Base-by-base conservation (phyloP, 2,113 vertebrate genomes). In the Anseranas semipalmata region DNA sequence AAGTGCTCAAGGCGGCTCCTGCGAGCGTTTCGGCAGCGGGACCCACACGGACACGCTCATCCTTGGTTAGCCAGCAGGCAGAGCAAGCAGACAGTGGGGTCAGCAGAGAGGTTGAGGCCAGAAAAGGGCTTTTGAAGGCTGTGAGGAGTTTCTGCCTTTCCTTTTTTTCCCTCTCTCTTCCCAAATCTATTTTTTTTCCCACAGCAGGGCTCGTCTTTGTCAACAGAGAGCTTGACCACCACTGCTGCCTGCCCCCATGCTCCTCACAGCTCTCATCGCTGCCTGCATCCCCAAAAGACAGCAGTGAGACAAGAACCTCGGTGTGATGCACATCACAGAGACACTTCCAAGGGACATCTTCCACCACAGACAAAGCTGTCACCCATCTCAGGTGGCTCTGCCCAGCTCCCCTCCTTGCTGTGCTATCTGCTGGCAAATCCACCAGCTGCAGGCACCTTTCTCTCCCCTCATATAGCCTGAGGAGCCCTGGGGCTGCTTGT, bases 301-400 rank as follows among this genome's bases (percentile, higher is more conserved):
- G 21, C 17, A 43, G 56, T 0, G 1, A 39, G 41, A 50, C 1
- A 2, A 39, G 55, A 45, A 4, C 28, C 37, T 43, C 0, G 0
- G 12, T 15, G 39, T 0, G 2, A 60, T 25, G 30, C 7, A 1
- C 24, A 15, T 9, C 35, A 65, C 0, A 2, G 32, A 41, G 46
- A 39, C 48, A 52, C 18, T 39, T 66, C 22, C 35, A 41, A 56
- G 46, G 48, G 32, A 37, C 48, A 45, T 37, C 22, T 30, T 12
- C 39, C 5, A 2, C 39, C 0, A 0, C 19, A 46, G 39, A 48
- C 27, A 66, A 37, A 32, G 72, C 28, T 63, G 37, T 58, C 84
- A 46, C 33, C 35, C 3, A 0, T 41, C 15, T 30, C 43, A 21
- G 15, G 13, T 27, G 52, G 6, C n/a, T 53, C 56, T 16, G 14